Evolutionary conservation across 1,140 invertebrate genomes (phyloP).

Genomic region (Hyles vespertilio): DNA sequence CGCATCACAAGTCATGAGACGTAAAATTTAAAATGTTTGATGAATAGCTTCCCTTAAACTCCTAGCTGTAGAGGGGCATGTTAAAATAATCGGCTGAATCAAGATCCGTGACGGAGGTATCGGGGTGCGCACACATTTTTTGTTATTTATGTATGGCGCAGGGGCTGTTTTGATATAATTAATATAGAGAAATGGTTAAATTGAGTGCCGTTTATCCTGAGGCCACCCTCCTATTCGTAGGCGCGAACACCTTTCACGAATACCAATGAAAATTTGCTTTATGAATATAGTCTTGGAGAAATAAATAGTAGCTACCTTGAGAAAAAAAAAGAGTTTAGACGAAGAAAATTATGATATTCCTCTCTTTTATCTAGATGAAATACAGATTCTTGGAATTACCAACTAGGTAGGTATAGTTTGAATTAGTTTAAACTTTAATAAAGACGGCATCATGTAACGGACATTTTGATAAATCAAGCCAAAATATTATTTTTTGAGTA

Average conservation of each 20-base stretch:
- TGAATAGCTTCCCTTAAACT: slow-evolving; percentile 45
- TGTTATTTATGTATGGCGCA: slow-evolving; percentile 57
- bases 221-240: slow-evolving; percentile 21
- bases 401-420: no score
- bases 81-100: slow-evolving; percentile 34
- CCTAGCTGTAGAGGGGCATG: slow-evolving; percentile 33
- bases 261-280: slow-evolving; percentile 25
- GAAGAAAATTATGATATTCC: no score
- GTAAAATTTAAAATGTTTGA: slow-evolving; percentile 40
- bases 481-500: no score
- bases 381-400: no score
- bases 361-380: no score
- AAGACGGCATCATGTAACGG: no score
- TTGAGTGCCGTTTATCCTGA: slow-evolving; percentile 42
- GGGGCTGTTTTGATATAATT: slow-evolving; percentile 49
- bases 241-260: slow-evolving; percentile 36
- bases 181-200: slow-evolving; percentile 46
- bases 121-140: slow-evolving; percentile 39
- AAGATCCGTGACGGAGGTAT: slow-evolving; percentile 36
- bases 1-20: slow-evolving; percentile 22
- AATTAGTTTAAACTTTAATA: no score
- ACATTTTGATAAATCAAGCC: no score
- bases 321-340: no score
- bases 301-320: no score
- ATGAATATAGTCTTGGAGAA: no score